Percentiles rank a stretch among this genome's conserved stretches.
phyloP scores from a whole-genome alignment of 2,113 vertebrate species.

The Apteryx owenii region DNA sequence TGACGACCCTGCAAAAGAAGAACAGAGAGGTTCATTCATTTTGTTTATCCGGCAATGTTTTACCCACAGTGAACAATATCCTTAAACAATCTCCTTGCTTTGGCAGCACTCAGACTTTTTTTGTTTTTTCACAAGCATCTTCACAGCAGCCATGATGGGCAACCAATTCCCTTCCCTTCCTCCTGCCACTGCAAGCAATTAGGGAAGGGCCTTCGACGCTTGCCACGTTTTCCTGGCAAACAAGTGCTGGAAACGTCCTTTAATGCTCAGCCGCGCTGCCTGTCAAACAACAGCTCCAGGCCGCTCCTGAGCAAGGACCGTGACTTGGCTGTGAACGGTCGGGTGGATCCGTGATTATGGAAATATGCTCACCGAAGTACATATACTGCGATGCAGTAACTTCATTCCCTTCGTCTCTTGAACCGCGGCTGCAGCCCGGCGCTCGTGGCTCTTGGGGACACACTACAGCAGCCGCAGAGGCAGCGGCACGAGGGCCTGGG shows the following conservation, averaged over 20 bases:
- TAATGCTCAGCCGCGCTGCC: slow-evolving; percentile 29
- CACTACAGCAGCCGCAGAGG: background rate
- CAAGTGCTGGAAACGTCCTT: slow-evolving; percentile 24
- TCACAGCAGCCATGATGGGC: slow-evolving; percentile 38
- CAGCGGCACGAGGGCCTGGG: no score
- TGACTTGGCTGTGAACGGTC: background rate
- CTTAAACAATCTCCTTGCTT: background rate
- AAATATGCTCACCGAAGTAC: background rate
- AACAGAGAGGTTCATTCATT: slow-evolving; percentile 31
- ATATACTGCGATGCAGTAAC: accelerated
- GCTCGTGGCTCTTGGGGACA: accelerated
- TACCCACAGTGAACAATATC: background rate
- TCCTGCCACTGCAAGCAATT: slow-evolving; percentile 42
- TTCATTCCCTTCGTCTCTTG: accelerated
- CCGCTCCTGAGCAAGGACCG: slow-evolving; percentile 9
- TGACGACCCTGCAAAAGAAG: slow-evolving; percentile 90
- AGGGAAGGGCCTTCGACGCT: slow-evolving; percentile 1
- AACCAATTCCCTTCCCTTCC: slow-evolving; percentile 41
- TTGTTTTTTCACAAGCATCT: slow-evolving; percentile 23
- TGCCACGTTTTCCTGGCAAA: slow-evolving; percentile 41
- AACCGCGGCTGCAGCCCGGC: background rate
- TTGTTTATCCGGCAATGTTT: background rate
- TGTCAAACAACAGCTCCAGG: background rate
- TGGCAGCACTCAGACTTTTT: background rate
- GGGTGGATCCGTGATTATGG: background rate